Evolutionary conservation across 2,888 invertebrate species (phyloP).

Genomic region (Xanthia icteritia): DNA sequence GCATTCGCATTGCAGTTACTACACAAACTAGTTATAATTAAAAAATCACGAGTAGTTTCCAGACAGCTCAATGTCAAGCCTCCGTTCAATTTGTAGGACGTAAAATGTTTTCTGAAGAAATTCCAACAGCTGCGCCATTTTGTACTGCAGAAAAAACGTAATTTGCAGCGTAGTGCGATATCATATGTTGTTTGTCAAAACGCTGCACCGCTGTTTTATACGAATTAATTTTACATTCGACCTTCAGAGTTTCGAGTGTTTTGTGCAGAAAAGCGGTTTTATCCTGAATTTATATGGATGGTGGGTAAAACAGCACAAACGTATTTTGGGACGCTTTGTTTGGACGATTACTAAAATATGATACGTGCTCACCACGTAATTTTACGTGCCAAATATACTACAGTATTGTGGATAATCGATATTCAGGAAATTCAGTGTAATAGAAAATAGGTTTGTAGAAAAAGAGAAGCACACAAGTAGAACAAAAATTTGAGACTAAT

Average conservation of each 20-base stretch:
- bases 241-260: slow-evolving; percentile 27
- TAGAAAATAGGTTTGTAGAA: too few relatives aligned
- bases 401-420: too few relatives aligned
- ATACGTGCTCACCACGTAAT: too few relatives aligned
- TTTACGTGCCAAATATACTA: too few relatives aligned
- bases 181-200: slow-evolving; percentile 39
- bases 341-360: too few relatives aligned
- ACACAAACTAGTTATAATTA: slow-evolving; percentile 44
- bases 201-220: slow-evolving; percentile 31
- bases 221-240: slow-evolving; percentile 48
- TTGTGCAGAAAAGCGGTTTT: not conserved
- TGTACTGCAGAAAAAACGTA: slow-evolving; percentile 32
- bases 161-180: slow-evolving; percentile 26
- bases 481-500: too few relatives aligned
- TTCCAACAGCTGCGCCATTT: slow-evolving; percentile 39
- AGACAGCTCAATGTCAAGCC: slow-evolving; percentile 51
- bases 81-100: slow-evolving; percentile 29
- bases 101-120: slow-evolving; percentile 38
- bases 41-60: slow-evolving; percentile 38
- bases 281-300: not conserved
- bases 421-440: too few relatives aligned
- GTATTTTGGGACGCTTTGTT: too few relatives aligned
- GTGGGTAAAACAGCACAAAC: too few relatives aligned
- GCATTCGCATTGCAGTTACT: slow-evolving; percentile 45
- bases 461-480: too few relatives aligned